A percentile compares a stretch with the other conserved stretches of the same genome.
Conservation (phyloP, 2,797 vertebrate species). For the Accipiter fasciatus region DNA sequence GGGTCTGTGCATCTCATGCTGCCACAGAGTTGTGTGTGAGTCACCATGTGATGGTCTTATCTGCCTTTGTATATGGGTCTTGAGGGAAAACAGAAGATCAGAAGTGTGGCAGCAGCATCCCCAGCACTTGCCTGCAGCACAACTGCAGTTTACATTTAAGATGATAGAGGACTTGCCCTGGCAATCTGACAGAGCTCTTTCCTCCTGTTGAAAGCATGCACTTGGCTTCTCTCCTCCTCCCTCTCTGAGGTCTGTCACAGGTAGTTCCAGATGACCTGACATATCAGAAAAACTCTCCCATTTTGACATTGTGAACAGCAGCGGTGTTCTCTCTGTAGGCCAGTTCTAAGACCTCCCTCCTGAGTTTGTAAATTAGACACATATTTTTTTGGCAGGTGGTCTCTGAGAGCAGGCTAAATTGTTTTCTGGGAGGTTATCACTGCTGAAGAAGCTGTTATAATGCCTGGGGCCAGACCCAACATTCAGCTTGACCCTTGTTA, state of each 20-base stretch:
- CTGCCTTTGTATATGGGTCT: background rate
- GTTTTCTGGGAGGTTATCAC: background rate
- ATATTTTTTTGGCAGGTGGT: background rate
- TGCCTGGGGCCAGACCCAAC: background rate
- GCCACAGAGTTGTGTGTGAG: background rate
- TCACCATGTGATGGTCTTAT: background rate
- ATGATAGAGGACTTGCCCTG: background rate
- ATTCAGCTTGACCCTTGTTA: background rate
- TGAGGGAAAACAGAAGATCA: background rate
- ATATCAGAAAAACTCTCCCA: background rate
- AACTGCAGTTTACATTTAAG: background rate
- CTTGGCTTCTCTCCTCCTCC: background rate
- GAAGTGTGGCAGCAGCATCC: background rate
- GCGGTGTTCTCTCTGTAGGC: background rate
- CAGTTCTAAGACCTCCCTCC: background rate
- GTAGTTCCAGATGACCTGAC: background rate
- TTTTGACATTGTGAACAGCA: background rate
- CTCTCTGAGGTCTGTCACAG: background rate
- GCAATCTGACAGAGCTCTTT: background rate
- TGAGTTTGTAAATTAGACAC: background rate
- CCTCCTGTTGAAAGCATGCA: background rate
- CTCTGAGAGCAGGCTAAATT: background rate
- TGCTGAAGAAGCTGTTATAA: background rate
- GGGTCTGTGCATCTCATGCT: background rate
- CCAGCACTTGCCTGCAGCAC: background rate